A percentile compares a stretch with the other conserved stretches of the same genome.
Conservation (phyloP, 2,113 vertebrate species). For the Ondatra zibethicus region DNA sequence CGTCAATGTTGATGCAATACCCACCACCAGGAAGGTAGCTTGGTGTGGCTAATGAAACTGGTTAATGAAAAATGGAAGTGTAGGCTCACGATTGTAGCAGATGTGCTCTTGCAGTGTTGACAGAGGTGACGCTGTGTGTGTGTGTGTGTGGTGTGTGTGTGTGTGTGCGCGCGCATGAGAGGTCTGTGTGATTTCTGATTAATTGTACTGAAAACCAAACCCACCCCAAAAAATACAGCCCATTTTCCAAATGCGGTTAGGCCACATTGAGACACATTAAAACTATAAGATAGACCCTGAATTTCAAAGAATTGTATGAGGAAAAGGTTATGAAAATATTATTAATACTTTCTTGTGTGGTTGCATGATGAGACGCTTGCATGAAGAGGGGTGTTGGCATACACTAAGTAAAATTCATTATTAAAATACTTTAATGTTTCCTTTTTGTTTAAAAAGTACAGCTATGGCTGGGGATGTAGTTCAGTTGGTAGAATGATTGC, state of each 20-base stretch:
- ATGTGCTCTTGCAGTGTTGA: neutral
- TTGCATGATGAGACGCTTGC: neutral
- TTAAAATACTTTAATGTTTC: neutral
- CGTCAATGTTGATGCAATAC: neutral
- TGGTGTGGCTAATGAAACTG: neutral
- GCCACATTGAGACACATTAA: neutral
- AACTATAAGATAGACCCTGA: neutral
- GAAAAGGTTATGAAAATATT: neutral
- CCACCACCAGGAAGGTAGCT: neutral
- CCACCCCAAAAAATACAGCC: neutral
- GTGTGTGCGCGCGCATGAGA: neutral
- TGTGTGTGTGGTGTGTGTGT: neutral
- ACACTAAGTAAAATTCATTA: slow-evolving; percentile 21
- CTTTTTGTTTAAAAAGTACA: neutral
- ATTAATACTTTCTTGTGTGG: neutral
- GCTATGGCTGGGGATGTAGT: too few species aligned
- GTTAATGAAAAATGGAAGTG: neutral
- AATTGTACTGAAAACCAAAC: slow-evolving; percentile 12
- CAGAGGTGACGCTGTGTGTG: too few species aligned
- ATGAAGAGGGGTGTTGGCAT: neutral
- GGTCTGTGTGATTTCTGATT: neutral
- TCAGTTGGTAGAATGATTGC: neutral
- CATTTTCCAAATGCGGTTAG: neutral
- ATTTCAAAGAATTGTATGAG: slow-evolving; percentile 9
- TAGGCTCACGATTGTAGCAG: neutral